Evolutionary conservation across 2,888 invertebrate genomes (phyloP), one percentile per base, ranked within the genome.

Genomic region (Acleris sparsana): DNA sequence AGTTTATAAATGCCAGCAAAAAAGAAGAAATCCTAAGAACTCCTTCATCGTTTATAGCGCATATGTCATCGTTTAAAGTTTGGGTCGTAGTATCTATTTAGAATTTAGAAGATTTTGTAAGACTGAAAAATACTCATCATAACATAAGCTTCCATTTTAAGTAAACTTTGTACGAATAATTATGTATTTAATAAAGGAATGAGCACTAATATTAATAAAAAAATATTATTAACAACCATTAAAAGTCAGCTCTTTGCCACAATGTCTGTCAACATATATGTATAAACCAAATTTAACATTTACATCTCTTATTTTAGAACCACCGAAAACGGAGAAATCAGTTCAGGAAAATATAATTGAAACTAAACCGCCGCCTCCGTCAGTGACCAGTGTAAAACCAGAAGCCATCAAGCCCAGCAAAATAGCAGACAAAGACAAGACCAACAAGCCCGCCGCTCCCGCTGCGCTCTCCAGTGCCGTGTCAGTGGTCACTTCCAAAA

Each of bases 401-500:
- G 92, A 91, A 77, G 79, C 87, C 11, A 92, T 92, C 44, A 89
- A 91, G 69, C 92, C 92, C 7, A 92, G 91, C 70, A 92, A 92
- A 86, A 79, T 87, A 65, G 74, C 85, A 11, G 84, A 85, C 25
- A 91, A 90, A 71, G 82, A 84, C 53, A 88, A 88, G 76, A 86
- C 86, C 4, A 86, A 87, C 61, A 90, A 92, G 67, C 83, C 87
- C 33, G 83, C 87, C 62, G 74, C 80, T 25, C 85, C 86, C 16
- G 82, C 86, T 68, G 76, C 83, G 22, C 73, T 90, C 56, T 88
- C 91, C 9, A 92, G 92, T 75, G 86, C 91, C 51, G 80, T 92
- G 55, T 84, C 86, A 43, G 88, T 92, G 16, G 79, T 89, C 49
- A 80, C 89, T 46, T 86, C 89, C 52, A 93, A 94, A 81, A 93